A percentile compares a stretch with the other conserved stretches of the same genome.
Evolutionary conservation across 2,113 vertebrate species (phyloP).

Genomic region (Jaculus jaculus): DNA sequence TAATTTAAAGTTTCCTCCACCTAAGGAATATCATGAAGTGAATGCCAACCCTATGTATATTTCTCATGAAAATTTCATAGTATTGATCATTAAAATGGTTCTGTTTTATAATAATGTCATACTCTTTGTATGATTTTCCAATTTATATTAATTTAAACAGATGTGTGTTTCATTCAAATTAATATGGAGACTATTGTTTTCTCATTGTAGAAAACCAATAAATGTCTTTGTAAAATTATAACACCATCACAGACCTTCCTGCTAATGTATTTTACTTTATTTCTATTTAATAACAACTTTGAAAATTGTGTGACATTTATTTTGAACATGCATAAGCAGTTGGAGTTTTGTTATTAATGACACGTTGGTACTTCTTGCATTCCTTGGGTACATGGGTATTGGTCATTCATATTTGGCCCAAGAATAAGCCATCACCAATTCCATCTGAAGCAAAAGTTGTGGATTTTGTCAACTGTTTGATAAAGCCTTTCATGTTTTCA

Average conservation of each 20-base stretch:
- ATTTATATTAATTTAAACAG: neutral
- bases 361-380: neutral
- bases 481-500: neutral
- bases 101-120: neutral
- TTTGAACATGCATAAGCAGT: neutral
- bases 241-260: neutral
- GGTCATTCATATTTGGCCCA: neutral
- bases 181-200: neutral
- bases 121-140: neutral
- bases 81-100: neutral
- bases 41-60: neutral
- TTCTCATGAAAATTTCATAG: neutral
- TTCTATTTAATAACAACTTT: neutral
- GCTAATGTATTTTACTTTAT: neutral
- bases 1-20: neutral
- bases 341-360: neutral
- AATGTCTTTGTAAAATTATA: neutral
- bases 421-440: no score
- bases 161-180: neutral
- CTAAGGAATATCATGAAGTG: neutral
- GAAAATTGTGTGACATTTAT: neutral
- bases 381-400: neutral
- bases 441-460: neutral
- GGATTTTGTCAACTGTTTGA: neutral
- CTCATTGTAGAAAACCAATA: neutral